Evolutionary conservation across 2,888 invertebrate species (phyloP).

Genomic region (Conchocele bisecta): DNA sequence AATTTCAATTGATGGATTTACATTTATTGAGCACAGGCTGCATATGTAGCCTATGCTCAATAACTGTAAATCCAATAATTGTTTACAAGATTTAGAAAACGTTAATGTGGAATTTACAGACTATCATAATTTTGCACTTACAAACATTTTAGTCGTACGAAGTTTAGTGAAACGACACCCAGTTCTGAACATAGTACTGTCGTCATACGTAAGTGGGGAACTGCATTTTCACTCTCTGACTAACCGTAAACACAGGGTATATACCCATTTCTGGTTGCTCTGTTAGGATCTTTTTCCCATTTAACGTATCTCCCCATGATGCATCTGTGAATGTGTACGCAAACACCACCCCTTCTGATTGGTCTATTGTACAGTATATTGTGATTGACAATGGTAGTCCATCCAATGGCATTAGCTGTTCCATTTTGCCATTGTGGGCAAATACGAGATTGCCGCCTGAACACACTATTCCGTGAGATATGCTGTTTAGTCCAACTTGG

Average conservation of each 20-base stretch:
- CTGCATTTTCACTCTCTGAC: slow-evolving; percentile 79
- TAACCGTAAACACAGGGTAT: slow-evolving; percentile 80
- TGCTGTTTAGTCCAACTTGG: slow-evolving; percentile 74
- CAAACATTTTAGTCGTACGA: too few species aligned
- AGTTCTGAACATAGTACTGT: slow-evolving; percentile 13
- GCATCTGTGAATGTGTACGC: slow-evolving; percentile 72
- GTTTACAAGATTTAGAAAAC: too few species aligned
- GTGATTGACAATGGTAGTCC: slow-evolving; percentile 76
- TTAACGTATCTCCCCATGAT: slow-evolving; percentile 70
- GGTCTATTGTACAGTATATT: slow-evolving; percentile 68
- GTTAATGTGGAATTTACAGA: too few species aligned
- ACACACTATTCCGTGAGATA: slow-evolving; percentile 76
- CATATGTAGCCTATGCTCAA: too few species aligned
- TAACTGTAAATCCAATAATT: too few species aligned
- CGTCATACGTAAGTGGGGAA: slow-evolving; percentile 75
- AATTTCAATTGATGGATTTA: too few species aligned
- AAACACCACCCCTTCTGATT: slow-evolving; percentile 68
- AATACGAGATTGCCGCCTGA: slow-evolving; percentile 70
- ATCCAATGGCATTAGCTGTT: slow-evolving; percentile 70
- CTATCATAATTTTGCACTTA: too few species aligned
- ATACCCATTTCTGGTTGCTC: slow-evolving; percentile 61
- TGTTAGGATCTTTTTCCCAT: slow-evolving; percentile 70
- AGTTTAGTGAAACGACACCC: too few species aligned
- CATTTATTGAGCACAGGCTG: too few species aligned
- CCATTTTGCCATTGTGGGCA: slow-evolving; percentile 70